A percentile compares a stretch with the other conserved stretches of the same genome.
These are phyloP conservation scores for Drosophila ercepeae DNA, from an alignment of 1,140 invertebrate genomes.

Conservation along the genomic window DNA sequence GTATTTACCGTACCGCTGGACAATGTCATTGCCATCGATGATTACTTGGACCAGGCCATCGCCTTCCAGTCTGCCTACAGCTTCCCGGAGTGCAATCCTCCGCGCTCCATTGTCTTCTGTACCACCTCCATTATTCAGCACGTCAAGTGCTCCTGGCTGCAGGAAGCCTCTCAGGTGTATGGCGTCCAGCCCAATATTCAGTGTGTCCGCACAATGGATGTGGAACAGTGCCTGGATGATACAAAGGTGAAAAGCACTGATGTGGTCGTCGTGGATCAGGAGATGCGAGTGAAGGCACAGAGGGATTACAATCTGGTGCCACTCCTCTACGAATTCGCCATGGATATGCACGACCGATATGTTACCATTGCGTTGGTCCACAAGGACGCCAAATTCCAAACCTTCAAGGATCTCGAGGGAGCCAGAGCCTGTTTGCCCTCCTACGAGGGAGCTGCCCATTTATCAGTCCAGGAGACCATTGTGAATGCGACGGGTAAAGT, in stretches of 20 bases:
- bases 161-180: slow-evolving; percentile 88
- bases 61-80: slow-evolving; percentile 87
- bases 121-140: slow-evolving; percentile 87
- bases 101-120: slow-evolving; percentile 87
- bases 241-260: slow-evolving; percentile 87
- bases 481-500: slow-evolving; percentile 83
- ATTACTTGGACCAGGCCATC: slow-evolving; percentile 86
- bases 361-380: slow-evolving; percentile 89
- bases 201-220: slow-evolving; percentile 86
- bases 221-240: slow-evolving; percentile 87
- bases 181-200: slow-evolving; percentile 90
- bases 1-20: slow-evolving; percentile 83
- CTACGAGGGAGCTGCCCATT: slow-evolving; percentile 88
- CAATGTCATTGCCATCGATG: slow-evolving; percentile 85
- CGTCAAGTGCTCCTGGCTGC: slow-evolving; percentile 90
- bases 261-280: slow-evolving; percentile 86
- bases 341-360: slow-evolving; percentile 86
- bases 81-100: slow-evolving; percentile 87
- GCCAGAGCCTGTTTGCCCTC: slow-evolving; percentile 89
- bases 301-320: slow-evolving; percentile 87
- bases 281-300: slow-evolving; percentile 86
- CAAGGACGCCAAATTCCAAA: slow-evolving; percentile 85
- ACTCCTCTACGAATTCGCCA: slow-evolving; percentile 87
- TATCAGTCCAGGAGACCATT: slow-evolving; percentile 86
- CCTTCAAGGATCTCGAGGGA: slow-evolving; percentile 87